Conservation (phyloP, 2,113 vertebrate genomes). For the Tachycineta bicolor region DNA sequence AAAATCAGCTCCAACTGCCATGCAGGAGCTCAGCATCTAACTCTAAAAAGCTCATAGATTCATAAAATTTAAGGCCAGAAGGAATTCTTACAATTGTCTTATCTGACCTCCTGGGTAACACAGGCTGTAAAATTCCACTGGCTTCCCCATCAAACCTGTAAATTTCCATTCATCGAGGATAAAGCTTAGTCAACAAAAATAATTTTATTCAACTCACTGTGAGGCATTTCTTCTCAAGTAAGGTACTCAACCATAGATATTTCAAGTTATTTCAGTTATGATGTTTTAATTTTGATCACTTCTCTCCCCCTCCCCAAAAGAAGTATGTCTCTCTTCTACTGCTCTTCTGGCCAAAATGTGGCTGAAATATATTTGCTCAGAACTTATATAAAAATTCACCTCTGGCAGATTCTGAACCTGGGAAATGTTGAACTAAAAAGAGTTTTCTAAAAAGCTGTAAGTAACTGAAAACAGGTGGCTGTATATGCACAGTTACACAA, state of each 20-base stretch:
- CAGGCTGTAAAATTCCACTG: neutral
- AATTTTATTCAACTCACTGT: neutral
- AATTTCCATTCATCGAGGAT: neutral
- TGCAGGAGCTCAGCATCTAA: rapidly evolving
- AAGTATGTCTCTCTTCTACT: neutral
- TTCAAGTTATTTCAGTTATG: neutral
- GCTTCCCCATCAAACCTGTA: neutral
- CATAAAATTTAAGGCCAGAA: constrained; percentile 4
- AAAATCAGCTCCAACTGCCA: neutral
- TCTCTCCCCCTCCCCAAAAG: rapidly evolving
- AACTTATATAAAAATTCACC: neutral
- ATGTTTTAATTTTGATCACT: neutral
- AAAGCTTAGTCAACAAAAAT: neutral
- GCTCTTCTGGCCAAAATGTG: neutral
- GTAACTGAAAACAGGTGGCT: constrained; percentile 10
- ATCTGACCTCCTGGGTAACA: neutral
- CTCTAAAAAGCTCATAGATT: neutral
- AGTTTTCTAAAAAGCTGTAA: neutral
- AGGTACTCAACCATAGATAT: neutral
- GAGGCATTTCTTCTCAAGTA: neutral
- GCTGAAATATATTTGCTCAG: neutral
- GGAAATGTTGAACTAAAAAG: neutral
- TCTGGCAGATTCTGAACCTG: neutral
- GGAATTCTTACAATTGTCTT: neutral
- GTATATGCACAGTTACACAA: neutral